Evolutionary conservation across 2,888 invertebrate species (phyloP).

Genomic region (Malthinus seriepunctatus): DNA sequence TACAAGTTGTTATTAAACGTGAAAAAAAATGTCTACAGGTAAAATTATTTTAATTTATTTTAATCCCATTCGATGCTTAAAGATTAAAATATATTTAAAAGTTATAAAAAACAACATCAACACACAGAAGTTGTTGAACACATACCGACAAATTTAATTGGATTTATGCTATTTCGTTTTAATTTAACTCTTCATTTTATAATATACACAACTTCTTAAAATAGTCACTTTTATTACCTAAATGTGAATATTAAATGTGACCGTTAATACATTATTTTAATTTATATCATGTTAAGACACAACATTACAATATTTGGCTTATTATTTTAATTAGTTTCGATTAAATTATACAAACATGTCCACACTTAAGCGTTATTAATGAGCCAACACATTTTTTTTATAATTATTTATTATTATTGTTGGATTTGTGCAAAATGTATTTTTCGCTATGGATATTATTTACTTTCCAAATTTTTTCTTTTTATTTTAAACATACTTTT

Average conservation of each 20-base stretch:
- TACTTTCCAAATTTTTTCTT: too few relatives aligned
- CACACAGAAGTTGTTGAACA: slow-evolving; percentile 4
- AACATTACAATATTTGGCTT: not conserved
- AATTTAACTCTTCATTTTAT: not conserved
- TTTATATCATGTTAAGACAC: slow-evolving; percentile 4
- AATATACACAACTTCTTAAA: not conserved
- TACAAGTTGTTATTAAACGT: slow-evolving; percentile 20
- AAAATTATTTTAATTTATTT: slow-evolving; percentile 8
- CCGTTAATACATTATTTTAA: slow-evolving; percentile 1
- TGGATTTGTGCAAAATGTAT: too few relatives aligned
- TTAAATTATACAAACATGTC: slow-evolving; percentile 4
- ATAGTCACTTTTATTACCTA: slow-evolving; percentile 6
- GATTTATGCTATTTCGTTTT: slow-evolving; percentile 1
- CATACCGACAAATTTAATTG: slow-evolving; percentile 1
- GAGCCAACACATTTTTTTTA: not conserved
- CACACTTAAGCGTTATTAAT: not conserved
- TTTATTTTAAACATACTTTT: too few relatives aligned
- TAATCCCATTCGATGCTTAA: slow-evolving; percentile 2
- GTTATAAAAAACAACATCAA: too few relatives aligned
- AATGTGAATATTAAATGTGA: slow-evolving; percentile 4
- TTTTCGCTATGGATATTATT: too few relatives aligned
- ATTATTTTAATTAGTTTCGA: slow-evolving; percentile 6
- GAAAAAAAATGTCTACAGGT: slow-evolving; percentile 17
- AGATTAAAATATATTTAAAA: slow-evolving; percentile 4
- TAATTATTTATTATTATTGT: too few relatives aligned